Percentiles rank a stretch among this genome's conserved stretches.
phyloP scores from a whole-genome alignment of 2,888 invertebrate genomes.

The Diloba caeruleocephala region DNA sequence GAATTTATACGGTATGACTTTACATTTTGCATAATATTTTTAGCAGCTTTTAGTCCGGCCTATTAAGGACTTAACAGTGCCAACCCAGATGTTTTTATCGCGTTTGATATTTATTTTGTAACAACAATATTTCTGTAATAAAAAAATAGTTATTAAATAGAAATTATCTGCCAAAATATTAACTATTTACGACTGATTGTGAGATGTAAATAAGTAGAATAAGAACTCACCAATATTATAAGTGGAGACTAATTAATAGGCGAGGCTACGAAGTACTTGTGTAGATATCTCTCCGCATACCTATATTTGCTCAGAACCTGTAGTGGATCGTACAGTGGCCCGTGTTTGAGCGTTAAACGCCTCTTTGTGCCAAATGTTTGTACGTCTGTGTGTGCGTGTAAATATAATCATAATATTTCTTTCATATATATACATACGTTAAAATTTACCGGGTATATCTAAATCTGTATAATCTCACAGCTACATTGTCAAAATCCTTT shows the following conservation, averaged over 20 bases:
- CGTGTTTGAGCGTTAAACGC: slow-evolving; percentile 81
- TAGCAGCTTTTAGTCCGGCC: slow-evolving; percentile 84
- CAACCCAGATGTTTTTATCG: slow-evolving; percentile 73
- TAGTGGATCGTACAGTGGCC: slow-evolving; percentile 75
- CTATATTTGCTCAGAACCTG: slow-evolving; percentile 88
- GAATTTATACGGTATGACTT: slow-evolving; percentile 73
- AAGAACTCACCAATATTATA: slow-evolving; percentile 83
- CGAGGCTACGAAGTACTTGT: slow-evolving; percentile 76
- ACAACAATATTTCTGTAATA: slow-evolving; percentile 62
- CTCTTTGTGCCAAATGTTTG: slow-evolving; percentile 86
- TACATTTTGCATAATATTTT: slow-evolving; percentile 74
- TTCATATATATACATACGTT: slow-evolving; percentile 63
- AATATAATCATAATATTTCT: slow-evolving; percentile 70
- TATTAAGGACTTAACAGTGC: slow-evolving; percentile 80
- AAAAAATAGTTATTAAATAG: slow-evolving; percentile 66
- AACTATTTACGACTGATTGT: slow-evolving; percentile 87
- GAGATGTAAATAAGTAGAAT: slow-evolving; percentile 86
- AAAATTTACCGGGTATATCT: slow-evolving; percentile 66
- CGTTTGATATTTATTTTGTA: slow-evolving; percentile 66
- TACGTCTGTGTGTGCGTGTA: slow-evolving; percentile 74
- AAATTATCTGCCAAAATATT: slow-evolving; percentile 85
- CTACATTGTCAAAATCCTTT: too few relatives aligned
- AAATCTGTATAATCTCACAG: too few relatives aligned
- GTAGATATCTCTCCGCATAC: slow-evolving; percentile 85
- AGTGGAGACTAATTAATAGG: slow-evolving; percentile 74